These are phyloP conservation scores for Drosophila ezoana DNA, from an alignment of 2,888 invertebrate species.

Conservation along the genomic window DNA sequence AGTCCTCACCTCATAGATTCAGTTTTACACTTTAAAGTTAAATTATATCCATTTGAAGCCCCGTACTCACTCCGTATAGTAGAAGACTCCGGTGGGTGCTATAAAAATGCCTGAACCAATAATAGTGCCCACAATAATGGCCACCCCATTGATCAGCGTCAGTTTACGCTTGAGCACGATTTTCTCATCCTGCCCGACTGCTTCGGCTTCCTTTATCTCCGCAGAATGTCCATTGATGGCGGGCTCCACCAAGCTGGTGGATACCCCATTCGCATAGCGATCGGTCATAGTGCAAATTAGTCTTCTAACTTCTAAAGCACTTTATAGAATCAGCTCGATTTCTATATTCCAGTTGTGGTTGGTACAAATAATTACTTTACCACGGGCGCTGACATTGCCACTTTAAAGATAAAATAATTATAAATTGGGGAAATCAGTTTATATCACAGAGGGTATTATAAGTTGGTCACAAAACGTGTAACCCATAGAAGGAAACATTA, in stretches of 20 bases:
- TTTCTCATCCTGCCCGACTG: conserved; percentile 83
- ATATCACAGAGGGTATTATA: too few species aligned
- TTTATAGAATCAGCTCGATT: conserved; percentile 3
- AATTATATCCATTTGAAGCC: too few species aligned
- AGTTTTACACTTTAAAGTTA: background rate
- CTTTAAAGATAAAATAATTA: conserved; percentile 34
- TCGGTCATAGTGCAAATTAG: conserved; percentile 65
- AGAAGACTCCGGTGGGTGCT: conserved; percentile 92
- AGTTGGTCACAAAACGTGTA: too few species aligned
- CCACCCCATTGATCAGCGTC: conserved; percentile 93
- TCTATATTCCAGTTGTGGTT: conserved; percentile 1
- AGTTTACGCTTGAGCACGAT: conserved; percentile 92
- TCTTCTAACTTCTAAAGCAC: background rate
- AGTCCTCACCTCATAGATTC: too few species aligned
- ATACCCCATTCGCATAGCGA: conserved; percentile 80
- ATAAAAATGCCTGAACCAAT: conserved; percentile 97
- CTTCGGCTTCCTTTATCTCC: conserved; percentile 10
- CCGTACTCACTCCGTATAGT: conserved; percentile 87
- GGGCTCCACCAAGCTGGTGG: conserved; percentile 70
- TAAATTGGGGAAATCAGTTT: background rate
- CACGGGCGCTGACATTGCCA: conserved; percentile 59
- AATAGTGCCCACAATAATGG: conserved; percentile 94
- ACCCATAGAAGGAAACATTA: too few species aligned
- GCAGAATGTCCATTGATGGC: conserved; percentile 34
- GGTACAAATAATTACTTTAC: conserved; percentile 19